A percentile compares a stretch with the other conserved stretches of the same genome.
phyloP scores from a whole-genome alignment of 2,888 invertebrate species.

The Phorcus lineatus region DNA sequence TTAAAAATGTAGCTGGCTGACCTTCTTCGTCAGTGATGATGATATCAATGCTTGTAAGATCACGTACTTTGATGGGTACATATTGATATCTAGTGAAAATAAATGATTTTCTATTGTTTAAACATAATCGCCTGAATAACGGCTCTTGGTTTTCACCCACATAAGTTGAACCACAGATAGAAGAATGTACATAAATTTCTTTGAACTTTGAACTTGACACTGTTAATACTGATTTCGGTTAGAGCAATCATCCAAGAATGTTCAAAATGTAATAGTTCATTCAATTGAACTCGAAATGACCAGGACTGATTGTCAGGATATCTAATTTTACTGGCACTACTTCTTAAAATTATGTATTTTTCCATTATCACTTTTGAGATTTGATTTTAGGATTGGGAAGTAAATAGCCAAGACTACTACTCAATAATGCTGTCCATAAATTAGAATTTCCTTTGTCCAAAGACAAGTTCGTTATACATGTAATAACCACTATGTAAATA shows the following conservation, averaged over 20 bases:
- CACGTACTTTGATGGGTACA: constrained; percentile 7
- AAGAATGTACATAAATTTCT: neutral
- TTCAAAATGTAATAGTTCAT: neutral
- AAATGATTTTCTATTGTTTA: neutral
- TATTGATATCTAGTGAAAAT: neutral
- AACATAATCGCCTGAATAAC: neutral
- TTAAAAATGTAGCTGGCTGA: neutral
- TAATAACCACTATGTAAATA: constrained; percentile 6
- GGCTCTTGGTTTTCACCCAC: constrained; percentile 5
- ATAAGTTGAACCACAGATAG: neutral
- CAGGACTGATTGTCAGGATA: neutral
- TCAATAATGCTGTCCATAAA: constrained; percentile 16
- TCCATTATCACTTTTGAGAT: neutral
- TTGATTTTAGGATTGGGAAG: constrained; percentile 3
- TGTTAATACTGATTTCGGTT: neutral
- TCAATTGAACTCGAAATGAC: neutral
- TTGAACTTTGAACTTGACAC: neutral
- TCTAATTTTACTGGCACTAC: neutral
- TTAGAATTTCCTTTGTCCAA: constrained; percentile 8
- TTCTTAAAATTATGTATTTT: neutral
- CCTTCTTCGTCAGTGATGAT: too few relatives aligned
- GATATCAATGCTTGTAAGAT: too few relatives aligned
- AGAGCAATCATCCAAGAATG: neutral
- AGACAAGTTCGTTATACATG: neutral
- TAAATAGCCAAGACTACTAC: neutral